phyloP scores from a whole-genome alignment of 2,113 vertebrate species.

The Dissostichus mawsoni region DNA sequence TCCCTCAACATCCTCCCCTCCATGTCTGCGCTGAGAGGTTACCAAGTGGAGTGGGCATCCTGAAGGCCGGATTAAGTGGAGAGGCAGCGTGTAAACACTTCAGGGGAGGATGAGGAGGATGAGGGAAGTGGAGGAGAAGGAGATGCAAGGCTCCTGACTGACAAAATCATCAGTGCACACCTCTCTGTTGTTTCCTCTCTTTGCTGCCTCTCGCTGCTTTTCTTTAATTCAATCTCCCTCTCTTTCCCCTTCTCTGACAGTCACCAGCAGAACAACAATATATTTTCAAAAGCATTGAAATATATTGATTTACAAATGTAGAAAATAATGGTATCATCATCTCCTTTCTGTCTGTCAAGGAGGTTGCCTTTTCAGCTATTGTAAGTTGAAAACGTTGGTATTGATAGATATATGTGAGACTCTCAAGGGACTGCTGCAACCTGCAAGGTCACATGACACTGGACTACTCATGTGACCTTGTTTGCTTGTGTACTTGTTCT shows the following conservation, averaged over 20 bases:
- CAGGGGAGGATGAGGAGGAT: constrained; percentile 18
- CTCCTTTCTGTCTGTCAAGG: background rate
- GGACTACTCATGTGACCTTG: background rate
- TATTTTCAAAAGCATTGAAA: background rate
- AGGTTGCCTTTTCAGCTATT: background rate
- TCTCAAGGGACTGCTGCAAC: background rate
- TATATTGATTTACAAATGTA: constrained; percentile 7
- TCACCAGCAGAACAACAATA: background rate
- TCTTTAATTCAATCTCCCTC: background rate
- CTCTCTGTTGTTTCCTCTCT: background rate
- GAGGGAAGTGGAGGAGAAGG: constrained; percentile 16
- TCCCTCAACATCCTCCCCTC: constrained; percentile 24
- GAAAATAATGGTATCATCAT: background rate
- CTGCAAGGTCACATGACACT: background rate
- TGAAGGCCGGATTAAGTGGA: constrained; percentile 64
- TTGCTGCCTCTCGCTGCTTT: background rate
- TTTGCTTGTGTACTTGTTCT: background rate
- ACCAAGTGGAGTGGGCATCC: constrained; percentile 54
- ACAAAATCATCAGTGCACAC: constrained; percentile 6
- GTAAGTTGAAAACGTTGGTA: background rate
- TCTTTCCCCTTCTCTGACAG: background rate
- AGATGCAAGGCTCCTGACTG: constrained; percentile 21
- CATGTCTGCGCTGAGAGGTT: constrained; percentile 41
- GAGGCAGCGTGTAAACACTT: constrained; percentile 60
- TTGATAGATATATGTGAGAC: background rate